A percentile compares a stretch with the other conserved stretches of the same genome.
These are phyloP conservation scores for Psilopsiagon aurifrons DNA, from an alignment of 2,113 vertebrate species.

Conservation along the genomic window DNA sequence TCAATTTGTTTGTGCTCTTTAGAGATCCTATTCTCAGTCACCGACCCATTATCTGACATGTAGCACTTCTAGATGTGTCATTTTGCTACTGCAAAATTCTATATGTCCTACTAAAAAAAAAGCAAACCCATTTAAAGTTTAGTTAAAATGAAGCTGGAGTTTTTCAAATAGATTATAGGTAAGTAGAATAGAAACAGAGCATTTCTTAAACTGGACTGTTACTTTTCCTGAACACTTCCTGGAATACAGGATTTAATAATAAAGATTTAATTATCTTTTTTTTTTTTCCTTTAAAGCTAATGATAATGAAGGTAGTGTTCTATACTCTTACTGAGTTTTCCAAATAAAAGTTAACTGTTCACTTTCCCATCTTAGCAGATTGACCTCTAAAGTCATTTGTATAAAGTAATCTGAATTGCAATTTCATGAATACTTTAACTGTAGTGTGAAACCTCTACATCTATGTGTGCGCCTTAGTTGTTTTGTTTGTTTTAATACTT, in stretches of 20 bases:
- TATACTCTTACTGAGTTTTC: not conserved
- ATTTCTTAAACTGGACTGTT: not conserved
- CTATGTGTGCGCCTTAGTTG: not conserved
- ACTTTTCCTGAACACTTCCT: not conserved
- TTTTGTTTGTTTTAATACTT: not conserved
- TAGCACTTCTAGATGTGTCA: not conserved
- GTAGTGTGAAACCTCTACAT: not conserved
- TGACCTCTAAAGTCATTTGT: not conserved
- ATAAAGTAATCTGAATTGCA: not conserved
- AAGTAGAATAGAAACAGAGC: not conserved
- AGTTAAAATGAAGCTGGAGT: not conserved
- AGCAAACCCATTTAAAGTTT: not conserved
- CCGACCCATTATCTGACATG: not conserved
- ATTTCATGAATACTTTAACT: not conserved
- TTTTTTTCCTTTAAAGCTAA: not conserved
- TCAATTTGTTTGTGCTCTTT: not conserved
- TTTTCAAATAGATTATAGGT: not conserved
- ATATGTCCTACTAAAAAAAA: not conserved
- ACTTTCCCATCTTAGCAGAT: not conserved
- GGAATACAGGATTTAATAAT: not conserved
- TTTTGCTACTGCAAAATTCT: not conserved
- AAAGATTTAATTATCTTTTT: not conserved
- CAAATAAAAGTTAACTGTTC: not conserved
- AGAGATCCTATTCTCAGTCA: constrained; percentile 7
- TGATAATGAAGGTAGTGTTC: not conserved